Percentiles rank a stretch among this genome's conserved stretches.
Conservation (phyloP, 2,797 vertebrate species). For the Uromys caudimaculatus region DNA sequence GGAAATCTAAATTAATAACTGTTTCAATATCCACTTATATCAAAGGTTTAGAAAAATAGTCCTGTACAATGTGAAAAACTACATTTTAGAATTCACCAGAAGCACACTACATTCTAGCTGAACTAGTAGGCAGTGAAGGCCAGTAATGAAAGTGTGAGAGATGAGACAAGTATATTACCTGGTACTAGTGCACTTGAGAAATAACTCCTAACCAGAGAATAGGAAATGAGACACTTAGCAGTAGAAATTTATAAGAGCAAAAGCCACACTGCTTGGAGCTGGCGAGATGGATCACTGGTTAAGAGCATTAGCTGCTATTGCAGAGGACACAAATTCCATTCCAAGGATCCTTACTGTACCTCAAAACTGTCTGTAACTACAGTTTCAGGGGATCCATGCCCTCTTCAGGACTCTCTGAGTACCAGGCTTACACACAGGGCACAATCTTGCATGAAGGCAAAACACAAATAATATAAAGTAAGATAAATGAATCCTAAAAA, state of each 20-base stretch:
- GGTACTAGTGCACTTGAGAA: not conserved
- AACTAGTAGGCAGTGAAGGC: not conserved
- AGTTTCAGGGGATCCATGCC: not conserved
- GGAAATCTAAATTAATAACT: not conserved
- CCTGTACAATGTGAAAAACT: not conserved
- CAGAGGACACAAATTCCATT: not conserved
- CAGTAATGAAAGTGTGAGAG: not conserved
- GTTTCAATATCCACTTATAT: not conserved
- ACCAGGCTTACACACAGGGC: too few relatives aligned
- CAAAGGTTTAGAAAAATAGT: not conserved
- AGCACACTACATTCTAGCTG: not conserved
- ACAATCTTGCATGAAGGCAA: not conserved
- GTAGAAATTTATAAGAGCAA: not conserved
- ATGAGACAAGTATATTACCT: not conserved
- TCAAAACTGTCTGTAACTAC: not conserved
- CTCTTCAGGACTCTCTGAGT: not conserved
- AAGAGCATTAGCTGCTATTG: not conserved
- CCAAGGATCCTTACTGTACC: not conserved
- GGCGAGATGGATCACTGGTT: not conserved
- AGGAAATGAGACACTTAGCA: not conserved
- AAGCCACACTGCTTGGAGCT: not conserved
- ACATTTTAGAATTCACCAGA: not conserved
- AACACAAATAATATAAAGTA: not conserved
- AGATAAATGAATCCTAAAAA: not conserved
- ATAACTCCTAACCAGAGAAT: not conserved